These are phyloP conservation scores for Plotosus lineatus DNA, from an alignment of 2,113 vertebrate species.

Conservation along the genomic window DNA sequence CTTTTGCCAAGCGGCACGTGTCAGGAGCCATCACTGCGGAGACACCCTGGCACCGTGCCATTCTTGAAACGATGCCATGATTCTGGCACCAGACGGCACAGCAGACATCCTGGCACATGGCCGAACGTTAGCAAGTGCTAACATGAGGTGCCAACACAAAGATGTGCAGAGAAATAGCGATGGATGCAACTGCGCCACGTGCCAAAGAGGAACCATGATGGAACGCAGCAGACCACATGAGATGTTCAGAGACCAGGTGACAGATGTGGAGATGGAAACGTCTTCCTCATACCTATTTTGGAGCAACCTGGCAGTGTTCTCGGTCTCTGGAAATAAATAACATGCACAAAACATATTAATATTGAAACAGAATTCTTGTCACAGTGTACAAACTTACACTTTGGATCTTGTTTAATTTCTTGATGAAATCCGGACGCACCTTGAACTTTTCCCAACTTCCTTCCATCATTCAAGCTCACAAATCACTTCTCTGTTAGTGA, in stretches of 20 bases:
- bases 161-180: conserved; percentile 29
- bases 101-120: conserved; percentile 47
- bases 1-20: conserved; percentile 55
- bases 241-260: conserved; percentile 6
- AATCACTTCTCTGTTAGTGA: conserved; percentile 35
- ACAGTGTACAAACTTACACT: conserved; percentile 22
- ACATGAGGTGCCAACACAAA: conserved; percentile 35
- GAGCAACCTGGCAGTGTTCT: neutral
- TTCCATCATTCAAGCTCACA: conserved; percentile 1
- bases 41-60: conserved; percentile 52
- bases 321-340: neutral
- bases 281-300: neutral
- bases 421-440: neutral
- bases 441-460: conserved; percentile 49
- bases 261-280: neutral
- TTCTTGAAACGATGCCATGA: conserved; percentile 50
- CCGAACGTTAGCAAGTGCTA: conserved; percentile 48
- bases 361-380: neutral
- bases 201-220: conserved; percentile 3
- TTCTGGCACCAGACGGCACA: conserved; percentile 43
- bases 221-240: neutral
- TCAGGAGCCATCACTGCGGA: conserved; percentile 45
- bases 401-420: neutral
- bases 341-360: neutral
- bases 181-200: neutral